Conservation (phyloP, 2,888 invertebrate species). For the Belgica antarctica region DNA sequence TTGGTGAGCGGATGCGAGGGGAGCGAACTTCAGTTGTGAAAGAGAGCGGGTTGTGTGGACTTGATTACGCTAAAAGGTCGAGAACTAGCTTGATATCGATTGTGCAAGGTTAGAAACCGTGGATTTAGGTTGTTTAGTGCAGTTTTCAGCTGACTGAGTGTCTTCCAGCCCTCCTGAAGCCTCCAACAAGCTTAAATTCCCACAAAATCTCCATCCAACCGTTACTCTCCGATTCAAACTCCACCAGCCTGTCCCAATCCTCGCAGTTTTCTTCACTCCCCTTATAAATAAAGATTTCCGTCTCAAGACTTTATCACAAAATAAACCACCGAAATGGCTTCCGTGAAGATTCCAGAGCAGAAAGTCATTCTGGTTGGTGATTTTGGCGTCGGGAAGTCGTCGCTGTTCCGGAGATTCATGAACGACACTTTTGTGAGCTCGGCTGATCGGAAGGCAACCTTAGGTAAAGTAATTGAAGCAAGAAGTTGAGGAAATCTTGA, state of each 20-base stretch:
- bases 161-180: no score
- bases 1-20: no score
- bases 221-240: not conserved
- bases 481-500: not conserved
- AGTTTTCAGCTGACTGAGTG: no score
- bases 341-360: constrained; percentile 77
- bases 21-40: no score
- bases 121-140: no score
- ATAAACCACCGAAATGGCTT: constrained; percentile 62
- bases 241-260: constrained; percentile 11
- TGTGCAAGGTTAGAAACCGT: no score
- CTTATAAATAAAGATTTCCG: not conserved
- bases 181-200: no score
- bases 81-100: no score
- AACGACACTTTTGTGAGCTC: constrained; percentile 84
- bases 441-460: constrained; percentile 78
- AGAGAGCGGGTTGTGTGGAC: no score
- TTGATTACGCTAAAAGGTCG: no score
- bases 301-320: no score
- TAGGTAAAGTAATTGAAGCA: constrained; percentile 56
- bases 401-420: constrained; percentile 85
- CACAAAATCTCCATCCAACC: no score
- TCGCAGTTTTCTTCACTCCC: constrained; percentile 7
- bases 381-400: constrained; percentile 79
- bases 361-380: constrained; percentile 95